Percentiles rank a stretch among this genome's conserved stretches.
phyloP scores from a whole-genome alignment of 2,888 invertebrate species.

The Chirona hameri region DNA sequence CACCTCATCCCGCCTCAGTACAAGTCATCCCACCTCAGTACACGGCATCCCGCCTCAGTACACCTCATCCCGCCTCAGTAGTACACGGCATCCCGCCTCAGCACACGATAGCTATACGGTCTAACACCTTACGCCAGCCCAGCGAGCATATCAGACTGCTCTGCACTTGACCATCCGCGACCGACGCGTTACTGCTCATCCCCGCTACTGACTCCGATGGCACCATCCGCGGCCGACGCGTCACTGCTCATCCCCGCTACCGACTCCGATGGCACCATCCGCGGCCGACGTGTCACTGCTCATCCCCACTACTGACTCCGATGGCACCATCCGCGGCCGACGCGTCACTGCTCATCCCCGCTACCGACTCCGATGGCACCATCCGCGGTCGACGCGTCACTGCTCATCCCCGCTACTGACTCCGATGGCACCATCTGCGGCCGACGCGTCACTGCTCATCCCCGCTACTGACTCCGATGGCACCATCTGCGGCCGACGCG shows the following conservation, averaged over 20 bases:
- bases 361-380: not conserved
- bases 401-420: not conserved
- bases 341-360: not conserved
- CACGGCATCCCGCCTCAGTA: too few relatives aligned
- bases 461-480: not conserved
- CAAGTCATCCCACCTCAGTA: too few relatives aligned
- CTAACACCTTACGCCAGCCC: too few relatives aligned
- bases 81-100: too few relatives aligned
- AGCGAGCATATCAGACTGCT: too few relatives aligned
- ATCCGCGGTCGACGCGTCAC: not conserved
- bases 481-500: not conserved
- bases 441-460: not conserved
- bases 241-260: slow-evolving; percentile 1
- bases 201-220: not conserved
- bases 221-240: not conserved
- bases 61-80: too few relatives aligned
- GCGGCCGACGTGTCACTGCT: not conserved
- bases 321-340: not conserved
- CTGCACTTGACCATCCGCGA: too few relatives aligned
- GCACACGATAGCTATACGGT: too few relatives aligned
- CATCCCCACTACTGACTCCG: not conserved
- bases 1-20: too few relatives aligned
- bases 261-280: not conserved
- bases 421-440: not conserved
- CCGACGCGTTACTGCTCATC: not conserved